phyloP scores from a whole-genome alignment of 2,113 vertebrate species.

The Calyptommatus sinebrachiatus region DNA sequence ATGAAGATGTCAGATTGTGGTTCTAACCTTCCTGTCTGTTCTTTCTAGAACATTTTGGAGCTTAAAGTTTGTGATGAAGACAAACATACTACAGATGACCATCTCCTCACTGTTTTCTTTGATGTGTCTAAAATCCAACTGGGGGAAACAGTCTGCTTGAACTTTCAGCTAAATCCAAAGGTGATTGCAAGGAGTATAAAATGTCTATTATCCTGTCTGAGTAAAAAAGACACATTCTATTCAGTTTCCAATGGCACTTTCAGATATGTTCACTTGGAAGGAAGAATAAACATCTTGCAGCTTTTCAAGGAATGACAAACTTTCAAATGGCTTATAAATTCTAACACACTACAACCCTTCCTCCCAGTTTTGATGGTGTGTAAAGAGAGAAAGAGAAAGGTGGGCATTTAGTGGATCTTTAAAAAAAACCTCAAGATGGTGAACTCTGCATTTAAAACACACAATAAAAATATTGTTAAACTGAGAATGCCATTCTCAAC shows the following conservation, averaged over 20 bases:
- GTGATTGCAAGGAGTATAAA: slow-evolving; percentile 47
- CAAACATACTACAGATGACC: slow-evolving; percentile 67
- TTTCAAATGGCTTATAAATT: background rate
- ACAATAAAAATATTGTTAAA: too few species aligned
- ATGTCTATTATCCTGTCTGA: background rate
- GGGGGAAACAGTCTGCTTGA: slow-evolving; percentile 68
- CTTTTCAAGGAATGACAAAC: background rate
- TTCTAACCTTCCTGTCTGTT: background rate
- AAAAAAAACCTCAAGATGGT: too few species aligned
- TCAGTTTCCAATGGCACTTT: background rate
- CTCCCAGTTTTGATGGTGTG: too few species aligned
- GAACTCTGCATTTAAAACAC: too few species aligned
- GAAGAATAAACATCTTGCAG: background rate
- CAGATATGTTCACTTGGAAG: background rate
- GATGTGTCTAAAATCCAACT: slow-evolving; percentile 77
- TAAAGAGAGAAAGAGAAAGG: too few species aligned
- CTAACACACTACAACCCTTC: too few species aligned
- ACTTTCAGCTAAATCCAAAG: slow-evolving; percentile 75
- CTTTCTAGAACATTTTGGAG: slow-evolving; percentile 72
- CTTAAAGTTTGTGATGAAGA: slow-evolving; percentile 76
- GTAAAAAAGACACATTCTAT: background rate
- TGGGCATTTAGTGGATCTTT: too few species aligned
- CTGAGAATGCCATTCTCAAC: too few species aligned
- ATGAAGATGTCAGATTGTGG: background rate
- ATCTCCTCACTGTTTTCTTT: slow-evolving; percentile 77